Evolutionary conservation across 2,113 vertebrate species (phyloP).

Genomic region (Planiliza haematocheilus): DNA sequence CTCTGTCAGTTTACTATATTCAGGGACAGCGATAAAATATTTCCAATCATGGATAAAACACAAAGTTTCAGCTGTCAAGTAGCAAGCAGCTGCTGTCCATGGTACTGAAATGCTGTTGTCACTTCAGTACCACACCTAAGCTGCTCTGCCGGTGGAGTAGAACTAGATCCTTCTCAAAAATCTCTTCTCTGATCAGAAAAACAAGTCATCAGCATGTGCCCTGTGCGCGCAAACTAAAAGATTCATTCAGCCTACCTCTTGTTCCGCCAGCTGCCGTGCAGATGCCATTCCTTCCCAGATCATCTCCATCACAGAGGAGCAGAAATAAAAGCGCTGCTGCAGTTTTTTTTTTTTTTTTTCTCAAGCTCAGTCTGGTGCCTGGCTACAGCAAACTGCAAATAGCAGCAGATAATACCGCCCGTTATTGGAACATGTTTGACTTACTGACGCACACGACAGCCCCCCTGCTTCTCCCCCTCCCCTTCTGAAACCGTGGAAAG

Average conservation of each 20-base stretch:
- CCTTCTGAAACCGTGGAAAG: conserved; percentile 49
- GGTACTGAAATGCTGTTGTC: conserved; percentile 34
- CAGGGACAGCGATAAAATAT: too few species aligned
- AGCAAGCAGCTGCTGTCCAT: conserved; percentile 28
- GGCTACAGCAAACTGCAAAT: conserved; percentile 77
- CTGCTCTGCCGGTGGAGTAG: too few species aligned
- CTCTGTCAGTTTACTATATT: too few species aligned
- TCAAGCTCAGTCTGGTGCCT: conserved; percentile 60
- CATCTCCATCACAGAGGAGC: conserved; percentile 46
- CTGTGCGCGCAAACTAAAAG: neutral
- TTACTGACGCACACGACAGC: conserved; percentile 70
- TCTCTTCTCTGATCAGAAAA: neutral
- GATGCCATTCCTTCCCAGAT: conserved; percentile 29
- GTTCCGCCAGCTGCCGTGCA: conserved; percentile 27
- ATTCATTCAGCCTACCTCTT: conserved; percentile 62
- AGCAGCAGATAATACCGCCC: conserved; percentile 73
- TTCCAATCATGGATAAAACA: too few species aligned
- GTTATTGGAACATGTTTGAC: conserved; percentile 77
- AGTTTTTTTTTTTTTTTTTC: conserved; percentile 29
- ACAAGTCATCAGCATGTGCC: neutral
- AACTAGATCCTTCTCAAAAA: neutral
- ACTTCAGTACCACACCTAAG: too few species aligned
- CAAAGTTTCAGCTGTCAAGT: too few species aligned
- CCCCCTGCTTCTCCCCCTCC: conserved; percentile 7
- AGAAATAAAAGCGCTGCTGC: conserved; percentile 30